phyloP scores from a whole-genome alignment of 1,140 invertebrate genomes.

The Ylistrum balloti region DNA sequence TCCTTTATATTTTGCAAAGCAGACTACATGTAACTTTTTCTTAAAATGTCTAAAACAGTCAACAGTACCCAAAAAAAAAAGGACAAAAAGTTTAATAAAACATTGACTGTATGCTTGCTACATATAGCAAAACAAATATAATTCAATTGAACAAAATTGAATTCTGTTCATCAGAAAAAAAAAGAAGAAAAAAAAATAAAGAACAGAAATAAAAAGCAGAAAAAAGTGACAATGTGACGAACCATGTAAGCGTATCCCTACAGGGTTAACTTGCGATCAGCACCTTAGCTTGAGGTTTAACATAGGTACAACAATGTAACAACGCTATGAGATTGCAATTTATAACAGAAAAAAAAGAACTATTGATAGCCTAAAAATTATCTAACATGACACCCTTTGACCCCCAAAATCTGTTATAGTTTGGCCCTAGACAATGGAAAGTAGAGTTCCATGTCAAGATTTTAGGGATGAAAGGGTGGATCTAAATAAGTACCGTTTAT shows the following conservation, averaged over 20 bases:
- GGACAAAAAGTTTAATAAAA: conserved; percentile 42
- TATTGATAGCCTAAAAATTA: background rate
- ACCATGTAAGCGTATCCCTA: background rate
- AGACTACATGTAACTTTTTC: conserved; percentile 68
- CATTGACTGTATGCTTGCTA: conserved; percentile 43
- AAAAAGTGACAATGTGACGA: background rate
- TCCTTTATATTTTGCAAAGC: conserved; percentile 71
- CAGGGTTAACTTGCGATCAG: background rate
- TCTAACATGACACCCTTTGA: background rate
- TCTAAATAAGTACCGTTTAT: background rate
- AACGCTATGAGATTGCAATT: conserved; percentile 32
- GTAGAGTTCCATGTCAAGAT: conserved; percentile 15
- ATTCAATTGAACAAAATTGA: conserved; percentile 39
- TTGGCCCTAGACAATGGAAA: conserved; percentile 37
- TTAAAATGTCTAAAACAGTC: conserved; percentile 63
- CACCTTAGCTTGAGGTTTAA: conserved; percentile 27
- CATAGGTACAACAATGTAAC: conserved; percentile 7
- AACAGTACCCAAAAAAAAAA: conserved; percentile 57
- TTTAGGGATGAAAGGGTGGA: background rate
- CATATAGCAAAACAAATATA: conserved; percentile 46
- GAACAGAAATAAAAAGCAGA: conserved; percentile 39
- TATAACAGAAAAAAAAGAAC: background rate
- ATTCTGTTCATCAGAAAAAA: conserved; percentile 30
- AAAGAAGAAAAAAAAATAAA: too few species aligned
- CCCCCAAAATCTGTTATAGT: conserved; percentile 30